phyloP scores from a whole-genome alignment of 2,888 invertebrate genomes.

The Pyrocoelia pectoralis region DNA sequence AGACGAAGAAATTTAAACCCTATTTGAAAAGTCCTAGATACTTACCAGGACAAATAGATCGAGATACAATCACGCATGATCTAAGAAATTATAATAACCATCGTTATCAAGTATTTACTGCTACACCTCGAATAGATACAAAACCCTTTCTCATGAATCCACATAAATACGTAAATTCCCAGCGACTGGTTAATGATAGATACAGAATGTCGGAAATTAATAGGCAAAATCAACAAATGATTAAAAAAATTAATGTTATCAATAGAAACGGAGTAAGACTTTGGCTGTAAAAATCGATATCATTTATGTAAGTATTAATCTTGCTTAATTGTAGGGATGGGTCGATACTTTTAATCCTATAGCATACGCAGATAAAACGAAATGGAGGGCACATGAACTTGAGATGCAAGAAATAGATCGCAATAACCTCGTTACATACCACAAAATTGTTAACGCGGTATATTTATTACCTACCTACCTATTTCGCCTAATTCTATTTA shows the following conservation, averaged over 20 bases:
- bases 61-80: slow-evolving; percentile 39
- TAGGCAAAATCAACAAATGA: slow-evolving; percentile 66
- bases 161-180: slow-evolving; percentile 63
- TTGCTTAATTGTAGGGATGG: slow-evolving; percentile 47
- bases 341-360: slow-evolving; percentile 49
- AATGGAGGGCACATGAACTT: slow-evolving; percentile 46
- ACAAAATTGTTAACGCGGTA: slow-evolving; percentile 37
- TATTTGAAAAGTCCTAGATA: slow-evolving; percentile 45
- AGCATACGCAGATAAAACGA: slow-evolving; percentile 47
- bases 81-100: slow-evolving; percentile 44
- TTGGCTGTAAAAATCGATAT: too few relatives aligned
- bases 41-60: slow-evolving; percentile 48
- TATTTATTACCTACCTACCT: not conserved
- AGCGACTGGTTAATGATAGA: slow-evolving; percentile 51
- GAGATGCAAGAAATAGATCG: slow-evolving; percentile 45
- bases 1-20: slow-evolving; percentile 43
- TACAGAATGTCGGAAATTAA: slow-evolving; percentile 60
- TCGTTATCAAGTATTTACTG: slow-evolving; percentile 47
- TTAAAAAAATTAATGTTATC: slow-evolving; percentile 67
- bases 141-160: slow-evolving; percentile 64
- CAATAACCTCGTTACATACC: slow-evolving; percentile 47
- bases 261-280: slow-evolving; percentile 67
- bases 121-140: slow-evolving; percentile 60
- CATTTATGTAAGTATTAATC: not conserved
- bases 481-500: too few relatives aligned